phyloP scores from a whole-genome alignment of 2,888 invertebrate genomes.

The Apocheima hispidaria region DNA sequence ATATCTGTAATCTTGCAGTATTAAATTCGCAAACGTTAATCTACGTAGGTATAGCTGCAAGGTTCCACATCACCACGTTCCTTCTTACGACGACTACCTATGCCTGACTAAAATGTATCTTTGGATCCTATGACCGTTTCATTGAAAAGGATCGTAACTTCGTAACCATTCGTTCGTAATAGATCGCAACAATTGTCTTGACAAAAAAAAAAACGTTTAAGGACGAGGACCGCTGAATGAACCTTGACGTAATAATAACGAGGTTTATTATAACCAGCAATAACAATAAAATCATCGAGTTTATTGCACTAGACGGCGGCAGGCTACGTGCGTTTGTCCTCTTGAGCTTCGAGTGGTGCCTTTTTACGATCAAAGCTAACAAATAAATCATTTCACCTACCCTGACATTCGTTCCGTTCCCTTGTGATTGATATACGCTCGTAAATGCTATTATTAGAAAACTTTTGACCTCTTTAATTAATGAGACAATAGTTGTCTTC shows the following conservation, averaged over 20 bases:
- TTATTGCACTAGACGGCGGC: conserved; percentile 62
- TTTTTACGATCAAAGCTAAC: conserved; percentile 64
- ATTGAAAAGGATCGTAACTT: neutral
- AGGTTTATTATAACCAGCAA: conserved; percentile 58
- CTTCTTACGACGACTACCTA: neutral
- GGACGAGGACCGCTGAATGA: conserved; percentile 29
- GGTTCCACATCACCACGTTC: conserved; percentile 3
- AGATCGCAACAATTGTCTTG: neutral
- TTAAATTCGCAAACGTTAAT: conserved; percentile 25
- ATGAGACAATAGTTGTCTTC: conserved; percentile 14
- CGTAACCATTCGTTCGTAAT: neutral
- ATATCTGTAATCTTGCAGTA: conserved; percentile 57
- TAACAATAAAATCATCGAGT: conserved; percentile 70
- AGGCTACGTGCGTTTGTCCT: conserved; percentile 60
- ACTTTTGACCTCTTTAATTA: conserved; percentile 33
- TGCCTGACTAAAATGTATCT: neutral
- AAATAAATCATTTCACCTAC: conserved; percentile 70
- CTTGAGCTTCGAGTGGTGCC: conserved; percentile 68
- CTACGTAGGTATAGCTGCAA: neutral
- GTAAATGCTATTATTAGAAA: conserved; percentile 37
- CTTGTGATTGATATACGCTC: conserved; percentile 38
- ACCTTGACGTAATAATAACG: conserved; percentile 63
- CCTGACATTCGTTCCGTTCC: conserved; percentile 51
- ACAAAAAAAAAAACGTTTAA: conserved; percentile 28
- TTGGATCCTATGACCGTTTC: neutral